A percentile compares a stretch with the other conserved stretches of the same genome.
Conservation (phyloP, 1,140 invertebrate genomes). For the Hycleus phaleratus region DNA sequence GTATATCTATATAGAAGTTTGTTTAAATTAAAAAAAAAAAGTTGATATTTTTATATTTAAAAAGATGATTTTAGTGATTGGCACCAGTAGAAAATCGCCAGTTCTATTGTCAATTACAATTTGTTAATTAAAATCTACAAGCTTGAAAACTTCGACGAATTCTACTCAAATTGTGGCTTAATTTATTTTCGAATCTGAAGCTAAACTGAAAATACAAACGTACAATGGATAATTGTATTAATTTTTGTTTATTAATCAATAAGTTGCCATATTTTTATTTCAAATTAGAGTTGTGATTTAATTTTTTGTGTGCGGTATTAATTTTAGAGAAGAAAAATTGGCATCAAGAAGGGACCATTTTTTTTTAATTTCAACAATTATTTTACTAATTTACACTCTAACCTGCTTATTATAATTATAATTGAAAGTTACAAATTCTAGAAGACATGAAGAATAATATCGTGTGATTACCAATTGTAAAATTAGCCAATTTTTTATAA, state of each 20-base stretch:
- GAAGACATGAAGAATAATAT: no score
- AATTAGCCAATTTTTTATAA: slow-evolving; percentile 24
- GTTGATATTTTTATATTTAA: slow-evolving; percentile 39
- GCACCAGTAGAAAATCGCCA: slow-evolving; percentile 26
- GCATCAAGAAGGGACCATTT: slow-evolving; percentile 34
- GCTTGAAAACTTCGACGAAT: slow-evolving; percentile 6
- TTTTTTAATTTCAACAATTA: slow-evolving; percentile 25
- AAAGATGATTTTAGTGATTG: slow-evolving; percentile 27
- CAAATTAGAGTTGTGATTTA: slow-evolving; percentile 26
- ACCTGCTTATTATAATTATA: slow-evolving; percentile 24
- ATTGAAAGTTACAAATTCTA: neutral
- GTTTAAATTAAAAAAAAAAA: slow-evolving; percentile 29
- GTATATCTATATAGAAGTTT: slow-evolving; percentile 15
- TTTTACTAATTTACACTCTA: slow-evolving; percentile 34
- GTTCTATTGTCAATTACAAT: slow-evolving; percentile 18
- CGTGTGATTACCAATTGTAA: slow-evolving; percentile 31
- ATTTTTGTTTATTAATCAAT: slow-evolving; percentile 3
- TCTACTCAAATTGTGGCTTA: slow-evolving; percentile 11
- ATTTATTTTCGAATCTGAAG: slow-evolving; percentile 7
- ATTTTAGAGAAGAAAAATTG: neutral
- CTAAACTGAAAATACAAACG: neutral
- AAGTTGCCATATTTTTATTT: slow-evolving; percentile 29
- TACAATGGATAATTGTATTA: slow-evolving; percentile 8
- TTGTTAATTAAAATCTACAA: neutral
- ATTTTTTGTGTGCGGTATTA: slow-evolving; percentile 15